Conservation (phyloP, 1,140 invertebrate species). For the Anthonomus grandis region DNA sequence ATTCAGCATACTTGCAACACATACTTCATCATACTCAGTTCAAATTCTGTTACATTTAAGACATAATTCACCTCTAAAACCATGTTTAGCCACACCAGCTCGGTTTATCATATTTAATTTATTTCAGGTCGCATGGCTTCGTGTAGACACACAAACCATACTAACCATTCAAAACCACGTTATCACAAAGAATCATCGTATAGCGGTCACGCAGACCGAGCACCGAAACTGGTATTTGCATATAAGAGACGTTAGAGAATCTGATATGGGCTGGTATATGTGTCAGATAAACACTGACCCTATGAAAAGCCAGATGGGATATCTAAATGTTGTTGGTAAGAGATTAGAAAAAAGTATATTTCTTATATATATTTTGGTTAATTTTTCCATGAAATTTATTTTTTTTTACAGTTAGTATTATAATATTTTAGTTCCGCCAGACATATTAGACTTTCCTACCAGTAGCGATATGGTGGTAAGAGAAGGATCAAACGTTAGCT, state of each 20-base stretch:
- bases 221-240: slow-evolving; percentile 83
- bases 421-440: slow-evolving; percentile 73
- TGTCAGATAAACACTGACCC: slow-evolving; percentile 86
- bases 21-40: too few relatives aligned
- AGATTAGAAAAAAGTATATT: slow-evolving; percentile 25
- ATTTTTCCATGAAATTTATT: neutral
- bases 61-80: too few relatives aligned
- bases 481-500: slow-evolving; percentile 78
- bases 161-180: slow-evolving; percentile 85
- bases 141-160: slow-evolving; percentile 90
- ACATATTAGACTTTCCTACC: slow-evolving; percentile 80
- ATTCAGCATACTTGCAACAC: too few relatives aligned
- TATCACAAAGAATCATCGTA: slow-evolving; percentile 85
- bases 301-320: slow-evolving; percentile 84
- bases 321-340: slow-evolving; percentile 83
- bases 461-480: slow-evolving; percentile 82
- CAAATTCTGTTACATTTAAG: too few relatives aligned
- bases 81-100: too few relatives aligned
- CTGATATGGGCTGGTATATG: slow-evolving; percentile 85
- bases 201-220: slow-evolving; percentile 81
- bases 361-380: neutral
- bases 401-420: neutral
- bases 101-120: too few relatives aligned
- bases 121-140: slow-evolving; percentile 82
- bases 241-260: slow-evolving; percentile 72